Conservation (phyloP, 2,113 vertebrate species). For the Apteryx mantelli region DNA sequence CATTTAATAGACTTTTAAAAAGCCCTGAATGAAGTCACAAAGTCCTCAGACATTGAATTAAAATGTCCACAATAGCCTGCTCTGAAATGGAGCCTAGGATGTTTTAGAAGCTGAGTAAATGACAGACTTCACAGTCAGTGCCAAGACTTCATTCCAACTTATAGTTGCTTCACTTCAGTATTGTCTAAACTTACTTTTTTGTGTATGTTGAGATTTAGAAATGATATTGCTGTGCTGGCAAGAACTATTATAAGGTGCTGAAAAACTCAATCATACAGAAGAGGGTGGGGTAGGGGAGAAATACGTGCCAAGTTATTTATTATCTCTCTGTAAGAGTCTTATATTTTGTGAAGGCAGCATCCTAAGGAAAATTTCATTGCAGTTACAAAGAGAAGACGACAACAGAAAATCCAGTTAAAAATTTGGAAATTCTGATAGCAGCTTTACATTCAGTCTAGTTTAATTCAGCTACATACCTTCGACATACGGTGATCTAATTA, state of each 20-base stretch:
- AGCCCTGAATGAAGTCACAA: not conserved
- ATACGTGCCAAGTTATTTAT: constrained; percentile 30
- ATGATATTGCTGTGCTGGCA: constrained; percentile 48
- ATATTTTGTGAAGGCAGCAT: constrained; percentile 25
- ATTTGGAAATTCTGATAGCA: not conserved
- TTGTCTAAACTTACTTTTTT: constrained; percentile 35
- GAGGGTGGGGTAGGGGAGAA: not conserved
- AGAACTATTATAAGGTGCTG: constrained; percentile 48
- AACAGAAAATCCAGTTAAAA: not conserved
- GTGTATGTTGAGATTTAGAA: constrained; percentile 5
- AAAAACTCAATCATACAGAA: constrained; percentile 56
- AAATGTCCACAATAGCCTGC: constrained; percentile 5
- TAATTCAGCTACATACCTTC: not conserved
- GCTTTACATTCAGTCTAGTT: not conserved
- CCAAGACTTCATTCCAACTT: constrained; percentile 46
- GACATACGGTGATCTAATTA: not conserved
- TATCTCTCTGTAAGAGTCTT: not conserved
- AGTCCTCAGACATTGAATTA: constrained; percentile 37
- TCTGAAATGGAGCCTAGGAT: not conserved
- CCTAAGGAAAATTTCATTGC: not conserved
- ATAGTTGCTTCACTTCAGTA: constrained; percentile 36
- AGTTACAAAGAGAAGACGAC: not conserved
- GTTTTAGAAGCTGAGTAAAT: constrained; percentile 15
- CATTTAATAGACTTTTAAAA: constrained; percentile 51
- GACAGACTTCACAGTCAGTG: not conserved